Percentiles rank a stretch among this genome's conserved stretches.
phyloP scores from a whole-genome alignment of 2,888 invertebrate genomes.

The Volucella zonaria region DNA sequence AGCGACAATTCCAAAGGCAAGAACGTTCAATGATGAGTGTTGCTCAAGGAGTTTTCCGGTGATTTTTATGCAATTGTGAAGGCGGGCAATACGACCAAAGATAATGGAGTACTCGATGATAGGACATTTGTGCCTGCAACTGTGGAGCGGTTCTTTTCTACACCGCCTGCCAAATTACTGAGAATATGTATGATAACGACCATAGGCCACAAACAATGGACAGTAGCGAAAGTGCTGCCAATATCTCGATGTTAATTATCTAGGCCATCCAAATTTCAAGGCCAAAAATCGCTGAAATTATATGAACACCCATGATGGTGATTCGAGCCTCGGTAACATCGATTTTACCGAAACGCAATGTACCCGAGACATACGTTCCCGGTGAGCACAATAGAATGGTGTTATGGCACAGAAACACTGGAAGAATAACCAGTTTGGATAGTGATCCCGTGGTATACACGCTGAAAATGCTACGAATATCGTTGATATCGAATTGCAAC shows the following conservation, averaged over 20 bases:
- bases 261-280: slow-evolving; percentile 92
- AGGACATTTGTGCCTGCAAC: slow-evolving; percentile 98
- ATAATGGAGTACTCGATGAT: slow-evolving; percentile 97
- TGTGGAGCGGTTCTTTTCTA: too few species aligned
- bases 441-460: slow-evolving; percentile 95
- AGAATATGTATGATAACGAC: too few species aligned
- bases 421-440: slow-evolving; percentile 97
- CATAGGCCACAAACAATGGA: too few species aligned
- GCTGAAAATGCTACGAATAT: slow-evolving; percentile 99
- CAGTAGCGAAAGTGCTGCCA: too few species aligned
- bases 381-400: slow-evolving; percentile 99
- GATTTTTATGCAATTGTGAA: slow-evolving; percentile 97
- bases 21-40: slow-evolving; percentile 95
- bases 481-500: slow-evolving; percentile 99
- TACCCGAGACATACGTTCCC: slow-evolving; percentile 99
- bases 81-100: slow-evolving; percentile 94
- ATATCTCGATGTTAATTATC: too few species aligned
- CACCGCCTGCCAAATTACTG: too few species aligned
- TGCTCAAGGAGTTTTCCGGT: slow-evolving; percentile 92
- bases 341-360: slow-evolving; percentile 93
- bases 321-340: slow-evolving; percentile 99
- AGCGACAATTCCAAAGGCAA: slow-evolving; percentile 97
- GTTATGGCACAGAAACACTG: slow-evolving; percentile 97
- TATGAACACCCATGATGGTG: slow-evolving; percentile 93
- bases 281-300: slow-evolving; percentile 94